phyloP scores from a whole-genome alignment of 2,888 invertebrate species.

The Eudemis profundana region DNA sequence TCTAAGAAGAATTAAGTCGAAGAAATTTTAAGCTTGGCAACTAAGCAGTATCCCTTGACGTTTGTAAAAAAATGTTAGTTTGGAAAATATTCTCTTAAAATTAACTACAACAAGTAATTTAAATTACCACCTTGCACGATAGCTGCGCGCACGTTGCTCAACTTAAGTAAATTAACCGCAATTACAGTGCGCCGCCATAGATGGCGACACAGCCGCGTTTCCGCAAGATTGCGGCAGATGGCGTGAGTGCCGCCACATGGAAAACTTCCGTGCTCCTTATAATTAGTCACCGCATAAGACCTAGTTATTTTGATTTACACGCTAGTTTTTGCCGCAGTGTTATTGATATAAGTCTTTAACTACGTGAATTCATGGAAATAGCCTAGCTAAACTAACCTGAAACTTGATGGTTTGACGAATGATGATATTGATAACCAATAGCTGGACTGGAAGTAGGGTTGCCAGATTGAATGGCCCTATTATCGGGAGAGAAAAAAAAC shows the following conservation, averaged over 20 bases:
- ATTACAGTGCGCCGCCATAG: constrained; percentile 28
- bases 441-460: too few relatives aligned
- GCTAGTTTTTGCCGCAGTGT: constrained; percentile 39
- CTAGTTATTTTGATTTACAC: constrained; percentile 40
- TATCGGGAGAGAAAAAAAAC: too few relatives aligned
- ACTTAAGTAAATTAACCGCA: constrained; percentile 32
- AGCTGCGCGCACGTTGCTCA: constrained; percentile 24
- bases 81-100: too few relatives aligned
- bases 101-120: not conserved
- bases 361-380: not conserved
- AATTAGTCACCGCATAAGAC: constrained; percentile 42
- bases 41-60: too few relatives aligned
- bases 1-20: too few relatives aligned
- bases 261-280: constrained; percentile 56
- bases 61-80: too few relatives aligned
- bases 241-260: constrained; percentile 69
- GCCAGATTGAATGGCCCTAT: too few relatives aligned
- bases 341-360: constrained; percentile 24
- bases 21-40: too few relatives aligned
- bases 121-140: not conserved
- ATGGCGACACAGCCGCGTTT: constrained; percentile 45
- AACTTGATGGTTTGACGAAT: too few relatives aligned
- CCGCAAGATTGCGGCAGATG: constrained; percentile 53
- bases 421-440: too few relatives aligned
- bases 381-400: too few relatives aligned